Evolutionary conservation across 2,888 invertebrate genomes (phyloP).

Genomic region (Xylophagus ater): DNA sequence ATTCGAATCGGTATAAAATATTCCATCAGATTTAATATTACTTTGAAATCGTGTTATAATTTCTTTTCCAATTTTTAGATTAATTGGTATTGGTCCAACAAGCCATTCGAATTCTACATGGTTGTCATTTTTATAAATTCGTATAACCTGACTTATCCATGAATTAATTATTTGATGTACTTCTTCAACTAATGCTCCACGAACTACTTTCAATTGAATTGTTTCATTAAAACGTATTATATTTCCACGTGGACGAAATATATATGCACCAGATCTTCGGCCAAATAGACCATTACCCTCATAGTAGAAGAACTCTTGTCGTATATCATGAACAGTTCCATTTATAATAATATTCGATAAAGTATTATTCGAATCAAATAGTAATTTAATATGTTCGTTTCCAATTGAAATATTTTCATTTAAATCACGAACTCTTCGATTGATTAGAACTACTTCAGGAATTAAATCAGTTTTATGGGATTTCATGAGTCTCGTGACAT

Average conservation of each 20-base stretch:
- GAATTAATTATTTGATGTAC: slow-evolving; percentile 43
- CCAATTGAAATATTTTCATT: too few species aligned
- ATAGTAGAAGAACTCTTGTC: slow-evolving; percentile 66
- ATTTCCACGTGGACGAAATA: slow-evolving; percentile 58
- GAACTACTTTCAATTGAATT: slow-evolving; percentile 26
- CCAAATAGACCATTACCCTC: slow-evolving; percentile 47
- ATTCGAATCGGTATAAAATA: slow-evolving; percentile 89
- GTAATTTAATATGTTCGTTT: too few species aligned
- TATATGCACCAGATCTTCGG: slow-evolving; percentile 87
- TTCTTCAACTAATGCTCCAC: slow-evolving; percentile 61
- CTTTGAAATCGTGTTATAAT: slow-evolving; percentile 65
- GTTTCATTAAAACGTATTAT: slow-evolving; percentile 26
- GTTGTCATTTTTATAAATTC: slow-evolving; percentile 50
- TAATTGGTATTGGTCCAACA: slow-evolving; percentile 62
- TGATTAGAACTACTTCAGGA: too few species aligned
- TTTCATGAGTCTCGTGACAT: slow-evolving; percentile 1
- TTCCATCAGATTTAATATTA: slow-evolving; percentile 47
- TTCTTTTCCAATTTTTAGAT: slow-evolving; percentile 65
- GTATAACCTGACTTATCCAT: slow-evolving; percentile 63
- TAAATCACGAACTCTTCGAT: too few species aligned
- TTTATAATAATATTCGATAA: too few species aligned
- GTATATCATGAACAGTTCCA: too few species aligned
- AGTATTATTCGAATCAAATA: too few species aligned
- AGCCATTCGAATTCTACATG: slow-evolving; percentile 63
- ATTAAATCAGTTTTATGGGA: too few species aligned